Evolutionary conservation across 2,888 invertebrate genomes (phyloP).

Genomic region (Lampropteryx suffumata): DNA sequence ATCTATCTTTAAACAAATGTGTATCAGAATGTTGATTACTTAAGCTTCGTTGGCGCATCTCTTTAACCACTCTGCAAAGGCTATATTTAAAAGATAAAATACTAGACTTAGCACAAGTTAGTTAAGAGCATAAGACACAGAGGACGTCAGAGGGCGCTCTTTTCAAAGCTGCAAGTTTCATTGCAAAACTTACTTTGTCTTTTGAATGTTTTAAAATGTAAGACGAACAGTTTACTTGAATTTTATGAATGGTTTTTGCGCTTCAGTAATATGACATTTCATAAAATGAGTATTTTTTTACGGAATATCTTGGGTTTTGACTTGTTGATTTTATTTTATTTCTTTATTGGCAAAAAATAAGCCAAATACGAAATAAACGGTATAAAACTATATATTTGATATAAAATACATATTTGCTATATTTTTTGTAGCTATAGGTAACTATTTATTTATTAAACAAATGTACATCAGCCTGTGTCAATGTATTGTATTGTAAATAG

Average conservation of each 20-base stretch:
- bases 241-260: slow-evolving; percentile 8
- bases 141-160: slow-evolving; percentile 15
- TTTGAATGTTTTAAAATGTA: slow-evolving; percentile 13
- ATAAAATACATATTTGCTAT: no score
- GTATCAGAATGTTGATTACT: slow-evolving; percentile 5
- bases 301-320: no score
- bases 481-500: no score
- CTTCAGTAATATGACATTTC: slow-evolving; percentile 3
- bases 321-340: no score
- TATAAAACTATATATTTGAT: no score
- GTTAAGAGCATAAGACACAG: slow-evolving; percentile 22
- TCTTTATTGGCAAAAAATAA: no score
- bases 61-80: slow-evolving; percentile 18
- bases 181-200: slow-evolving; percentile 18
- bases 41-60: not conserved
- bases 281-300: not conserved
- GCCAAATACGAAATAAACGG: no score
- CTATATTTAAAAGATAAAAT: slow-evolving; percentile 18
- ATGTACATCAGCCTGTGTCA: no score
- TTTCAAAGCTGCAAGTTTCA: slow-evolving; percentile 7
- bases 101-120: slow-evolving; percentile 26
- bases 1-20: not conserved
- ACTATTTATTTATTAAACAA: no score
- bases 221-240: slow-evolving; percentile 6
- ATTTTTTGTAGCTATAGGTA: no score